These are phyloP conservation scores for Eulemur rubriventer DNA, from an alignment of 2,797 vertebrate genomes.

Conservation along the genomic window DNA sequence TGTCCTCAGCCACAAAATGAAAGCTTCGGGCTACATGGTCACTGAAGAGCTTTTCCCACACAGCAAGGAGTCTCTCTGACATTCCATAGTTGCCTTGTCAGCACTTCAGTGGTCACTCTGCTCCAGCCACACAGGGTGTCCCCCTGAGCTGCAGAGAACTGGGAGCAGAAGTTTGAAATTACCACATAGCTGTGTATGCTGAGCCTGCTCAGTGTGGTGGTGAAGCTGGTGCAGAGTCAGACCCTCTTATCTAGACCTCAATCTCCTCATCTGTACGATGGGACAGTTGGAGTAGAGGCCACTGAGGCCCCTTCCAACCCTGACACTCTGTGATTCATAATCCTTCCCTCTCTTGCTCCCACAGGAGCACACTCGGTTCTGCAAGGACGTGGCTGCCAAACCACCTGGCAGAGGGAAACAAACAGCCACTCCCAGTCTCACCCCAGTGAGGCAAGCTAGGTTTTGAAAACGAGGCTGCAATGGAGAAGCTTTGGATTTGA, in stretches of 20 bases:
- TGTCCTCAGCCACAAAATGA: background rate
- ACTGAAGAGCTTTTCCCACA: background rate
- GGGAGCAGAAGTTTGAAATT: background rate
- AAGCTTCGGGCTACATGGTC: background rate
- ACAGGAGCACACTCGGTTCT: background rate
- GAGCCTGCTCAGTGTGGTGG: background rate
- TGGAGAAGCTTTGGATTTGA: background rate
- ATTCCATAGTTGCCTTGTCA: background rate
- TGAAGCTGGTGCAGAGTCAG: background rate
- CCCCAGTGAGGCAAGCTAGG: background rate
- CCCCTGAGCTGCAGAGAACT: background rate
- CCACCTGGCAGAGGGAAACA: constrained; percentile 24
- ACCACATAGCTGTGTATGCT: background rate
- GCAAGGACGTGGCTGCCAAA: background rate
- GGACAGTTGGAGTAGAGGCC: background rate
- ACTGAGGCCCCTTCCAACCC: background rate
- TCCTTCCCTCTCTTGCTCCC: background rate
- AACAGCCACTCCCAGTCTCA: background rate
- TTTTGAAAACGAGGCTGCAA: background rate
- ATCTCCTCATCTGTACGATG: background rate
- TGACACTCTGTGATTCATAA: background rate
- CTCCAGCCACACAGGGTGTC: background rate
- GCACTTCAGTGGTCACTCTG: background rate
- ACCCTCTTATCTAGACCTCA: background rate
- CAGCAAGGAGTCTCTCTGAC: background rate